Evolutionary conservation across 1,140 invertebrate species (phyloP), one percentile per base, ranked within the genome.

Genomic region (Drosophila nasuta): DNA sequence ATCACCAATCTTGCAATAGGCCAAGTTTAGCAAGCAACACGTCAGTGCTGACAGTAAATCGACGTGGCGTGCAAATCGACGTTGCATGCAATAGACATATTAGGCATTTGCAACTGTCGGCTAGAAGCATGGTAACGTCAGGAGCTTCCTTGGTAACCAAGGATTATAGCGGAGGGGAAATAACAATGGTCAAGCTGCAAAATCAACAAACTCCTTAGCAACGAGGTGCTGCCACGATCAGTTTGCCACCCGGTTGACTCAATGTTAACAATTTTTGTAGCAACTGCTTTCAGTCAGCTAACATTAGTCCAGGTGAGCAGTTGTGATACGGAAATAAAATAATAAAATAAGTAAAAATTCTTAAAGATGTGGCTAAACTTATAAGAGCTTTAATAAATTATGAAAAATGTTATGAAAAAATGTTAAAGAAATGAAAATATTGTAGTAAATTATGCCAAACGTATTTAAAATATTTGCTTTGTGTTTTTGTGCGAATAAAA

Each of bases 151-250:
- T 76, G 13, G 56, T 54, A 79, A 82, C 70, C 59, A 17, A 1
- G 20, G n/a, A 49, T 69, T 70, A 75, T 75, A 75, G 79, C 70
- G n/a, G 35, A 63, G 76, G 80, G 67, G 63, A 75, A 86, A 78
- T 75, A 85, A 85, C 77, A 85, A 81, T 64, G 67, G 70, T 56
- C 28, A 38, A 28, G 41, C 11, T 7, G 17, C 28, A 75, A 88
- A 88, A 83, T 88, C 51, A 88, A 88, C 81, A 89, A 56, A 88
- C 62, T 89, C 49, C 85, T 11, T 88, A 68, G 85, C 81, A 89
- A 89, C 85, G 52, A 25, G 58, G 72, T 75, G 63, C 81, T 83
- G 74, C 59, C 85, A 75, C 77, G 85, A 88, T 88, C 85, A 81
- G 38, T 83, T 79, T 82, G 49, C 46, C 52, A 69, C 71, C 54